Evolutionary conservation across 30 jellyfish, hydroid and myxozoan species (phyloP), one percentile per base, ranked within the genome.

Genomic region (Clytia hemisphaerica): DNA sequence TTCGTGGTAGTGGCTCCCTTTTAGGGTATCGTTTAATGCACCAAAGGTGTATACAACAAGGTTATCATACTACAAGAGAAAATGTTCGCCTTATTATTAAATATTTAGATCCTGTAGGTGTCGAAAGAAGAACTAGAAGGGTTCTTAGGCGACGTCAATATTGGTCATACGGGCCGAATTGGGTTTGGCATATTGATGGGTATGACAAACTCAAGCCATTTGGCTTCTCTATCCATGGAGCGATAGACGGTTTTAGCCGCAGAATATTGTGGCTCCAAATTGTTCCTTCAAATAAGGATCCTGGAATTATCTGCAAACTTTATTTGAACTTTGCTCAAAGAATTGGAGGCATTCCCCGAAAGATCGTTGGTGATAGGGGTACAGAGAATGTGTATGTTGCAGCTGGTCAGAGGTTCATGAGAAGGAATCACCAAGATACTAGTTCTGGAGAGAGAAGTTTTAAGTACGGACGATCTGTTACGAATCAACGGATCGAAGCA

Each of bases 321-420:
- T 63, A 37, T 63, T 18, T 63, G 48, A 42, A 63, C 44, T 63
- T 27, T 44, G 29, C 44, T 21, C 77, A 47, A 35, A 14, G 27
- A 26, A 38, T 37, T n/a, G 16, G 57, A 37, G 77, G 77, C 0
- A 42, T 24, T 5, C 77, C 62, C 21, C 63, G 24, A 22, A 37
- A 37, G 38, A 62, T 63, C 0, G 40, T 45, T 0, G 37, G 62
- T 2, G 77, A 63, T 37, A 42, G 48, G 12, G 77, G 77, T 18
- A 63, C 77, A n/a, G 77, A 63, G 62, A 63, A 63, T 37, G 77
- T 33, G 18, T 29, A 63, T 15, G 77, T 63, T 63, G 77, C 77
- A 22, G 77, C 57, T 6, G 44, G 38, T 14, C 77, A 63, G 40
- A 63, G 63, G 62, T 63, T 22, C 63, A 37, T 63, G 12, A 63